Evolutionary conservation across 2,113 vertebrate species (phyloP).

Genomic region (Ariopsis seemanni): DNA sequence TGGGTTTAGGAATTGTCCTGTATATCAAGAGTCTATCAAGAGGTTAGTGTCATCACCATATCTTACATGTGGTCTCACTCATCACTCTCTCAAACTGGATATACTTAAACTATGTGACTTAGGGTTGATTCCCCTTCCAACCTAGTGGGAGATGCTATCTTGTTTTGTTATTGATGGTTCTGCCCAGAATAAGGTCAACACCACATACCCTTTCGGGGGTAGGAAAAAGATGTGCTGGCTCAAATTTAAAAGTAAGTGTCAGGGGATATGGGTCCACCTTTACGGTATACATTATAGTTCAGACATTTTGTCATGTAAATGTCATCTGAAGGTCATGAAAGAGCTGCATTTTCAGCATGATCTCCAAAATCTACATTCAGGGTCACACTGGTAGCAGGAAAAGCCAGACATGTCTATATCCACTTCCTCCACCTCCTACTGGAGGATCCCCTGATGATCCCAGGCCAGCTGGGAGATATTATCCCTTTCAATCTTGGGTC

Average conservation of each 20-base stretch:
- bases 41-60: background rate
- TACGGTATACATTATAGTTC: background rate
- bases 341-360: background rate
- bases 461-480: background rate
- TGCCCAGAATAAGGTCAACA: background rate
- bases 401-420: background rate
- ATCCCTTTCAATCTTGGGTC: background rate
- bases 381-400: background rate
- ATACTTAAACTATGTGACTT: background rate
- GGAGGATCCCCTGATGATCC: background rate
- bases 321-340: slow-evolving; percentile 4
- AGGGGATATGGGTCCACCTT: too few species aligned
- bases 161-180: background rate
- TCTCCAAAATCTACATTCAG: background rate
- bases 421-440: background rate
- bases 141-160: too few species aligned
- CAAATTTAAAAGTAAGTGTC: background rate
- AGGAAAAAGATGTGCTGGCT: background rate
- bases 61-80: background rate
- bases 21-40: background rate
- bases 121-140: background rate
- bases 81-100: background rate
- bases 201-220: background rate
- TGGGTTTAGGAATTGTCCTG: background rate
- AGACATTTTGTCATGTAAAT: slow-evolving; percentile 19